phyloP scores from a whole-genome alignment of 2,797 vertebrate genomes.

The Centroberyx gerrardi region DNA sequence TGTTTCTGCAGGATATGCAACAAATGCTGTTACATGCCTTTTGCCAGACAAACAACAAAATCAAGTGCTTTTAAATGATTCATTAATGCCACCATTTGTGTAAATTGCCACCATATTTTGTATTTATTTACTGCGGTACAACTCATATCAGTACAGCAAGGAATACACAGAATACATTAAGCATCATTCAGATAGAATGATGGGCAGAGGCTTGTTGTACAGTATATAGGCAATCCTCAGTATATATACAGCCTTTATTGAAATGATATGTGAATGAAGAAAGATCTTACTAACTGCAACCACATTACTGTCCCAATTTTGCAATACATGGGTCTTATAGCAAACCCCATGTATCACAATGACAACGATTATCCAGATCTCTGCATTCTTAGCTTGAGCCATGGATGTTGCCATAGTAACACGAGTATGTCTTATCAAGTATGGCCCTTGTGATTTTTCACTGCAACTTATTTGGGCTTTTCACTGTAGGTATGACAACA shows the following conservation, averaged over 20 bases:
- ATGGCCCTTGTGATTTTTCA: slow-evolving; percentile 87
- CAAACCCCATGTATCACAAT: slow-evolving; percentile 80
- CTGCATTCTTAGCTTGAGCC: slow-evolving; percentile 89
- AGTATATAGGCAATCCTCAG: slow-evolving; percentile 31
- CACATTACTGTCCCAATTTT: slow-evolving; percentile 60
- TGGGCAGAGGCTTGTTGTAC: slow-evolving; percentile 28
- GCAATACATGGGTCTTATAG: slow-evolving; percentile 70
- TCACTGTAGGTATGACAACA: slow-evolving; percentile 91
- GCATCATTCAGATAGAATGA: slow-evolving; percentile 16
- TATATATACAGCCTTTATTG: slow-evolving; percentile 26
- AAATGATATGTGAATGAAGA: slow-evolving; percentile 64
- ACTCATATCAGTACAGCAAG: slow-evolving; percentile 1
- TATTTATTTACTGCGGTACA: slow-evolving; percentile 1
- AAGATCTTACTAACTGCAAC: slow-evolving; percentile 39
- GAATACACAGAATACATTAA: background rate
- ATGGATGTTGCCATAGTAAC: slow-evolving; percentile 91
- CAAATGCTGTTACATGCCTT: background rate
- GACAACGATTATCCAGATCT: slow-evolving; percentile 86
- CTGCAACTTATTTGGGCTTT: slow-evolving; percentile 90
- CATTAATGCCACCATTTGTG: background rate
- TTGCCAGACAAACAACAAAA: slow-evolving; percentile 1
- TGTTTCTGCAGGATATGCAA: slow-evolving; percentile 12
- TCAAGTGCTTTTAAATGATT: background rate
- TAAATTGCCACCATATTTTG: slow-evolving; percentile 1
- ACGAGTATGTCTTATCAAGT: slow-evolving; percentile 91